phyloP scores from a whole-genome alignment of 1,140 invertebrate species.

The Gyrodactylus salaris region DNA sequence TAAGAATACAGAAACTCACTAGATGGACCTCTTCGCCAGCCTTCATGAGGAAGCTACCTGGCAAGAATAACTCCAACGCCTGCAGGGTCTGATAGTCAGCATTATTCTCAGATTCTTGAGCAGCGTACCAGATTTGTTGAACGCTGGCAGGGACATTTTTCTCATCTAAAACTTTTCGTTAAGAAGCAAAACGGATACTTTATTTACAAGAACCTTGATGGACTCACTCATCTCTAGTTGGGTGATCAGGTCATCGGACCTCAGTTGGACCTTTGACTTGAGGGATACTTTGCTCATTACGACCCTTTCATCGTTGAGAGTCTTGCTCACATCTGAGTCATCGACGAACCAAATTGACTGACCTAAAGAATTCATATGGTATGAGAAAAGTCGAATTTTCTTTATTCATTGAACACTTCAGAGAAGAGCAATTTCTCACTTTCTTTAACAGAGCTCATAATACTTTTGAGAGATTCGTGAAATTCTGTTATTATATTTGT shows the following conservation, averaged over 20 bases:
- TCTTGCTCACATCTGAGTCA: neutral
- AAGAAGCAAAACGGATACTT: too few relatives aligned
- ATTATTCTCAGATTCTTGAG: neutral
- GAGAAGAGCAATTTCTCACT: too few relatives aligned
- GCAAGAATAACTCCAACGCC: neutral
- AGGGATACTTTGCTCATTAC: neutral
- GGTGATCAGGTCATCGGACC: neutral
- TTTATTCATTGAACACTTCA: too few relatives aligned
- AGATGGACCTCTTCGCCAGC: neutral
- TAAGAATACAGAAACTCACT: neutral
- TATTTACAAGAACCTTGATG: too few relatives aligned
- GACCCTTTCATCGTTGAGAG: neutral
- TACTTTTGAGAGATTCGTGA: neutral
- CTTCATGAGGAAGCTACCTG: neutral
- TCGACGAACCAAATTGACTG: neutral
- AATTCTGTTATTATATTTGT: neutral
- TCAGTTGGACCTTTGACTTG: neutral
- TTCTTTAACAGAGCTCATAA: neutral
- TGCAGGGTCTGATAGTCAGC: neutral
- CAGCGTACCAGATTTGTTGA: neutral
- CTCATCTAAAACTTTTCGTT: neutral
- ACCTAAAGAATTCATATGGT: too few relatives aligned
- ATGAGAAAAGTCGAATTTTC: too few relatives aligned
- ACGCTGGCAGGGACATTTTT: neutral
- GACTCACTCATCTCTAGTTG: neutral